Evolutionary conservation across 2,113 vertebrate species (phyloP).

Genomic region (Edolisoma coerulescens): DNA sequence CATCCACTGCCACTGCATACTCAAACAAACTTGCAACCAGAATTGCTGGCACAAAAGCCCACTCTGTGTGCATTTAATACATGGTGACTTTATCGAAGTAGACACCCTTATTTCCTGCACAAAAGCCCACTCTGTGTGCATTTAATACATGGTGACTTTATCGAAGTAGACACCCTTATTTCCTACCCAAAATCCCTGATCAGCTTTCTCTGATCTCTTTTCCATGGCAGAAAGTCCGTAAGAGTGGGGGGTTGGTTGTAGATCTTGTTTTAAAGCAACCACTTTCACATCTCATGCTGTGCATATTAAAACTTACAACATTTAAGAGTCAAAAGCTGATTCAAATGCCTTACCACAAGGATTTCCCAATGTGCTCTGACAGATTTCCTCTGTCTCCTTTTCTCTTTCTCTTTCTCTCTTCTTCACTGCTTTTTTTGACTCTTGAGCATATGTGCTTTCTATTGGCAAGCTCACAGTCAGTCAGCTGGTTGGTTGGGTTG

Average conservation of each 20-base stretch:
- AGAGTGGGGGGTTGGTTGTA: background rate
- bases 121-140: background rate
- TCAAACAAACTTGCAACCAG: background rate
- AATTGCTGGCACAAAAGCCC: background rate
- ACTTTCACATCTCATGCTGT: background rate
- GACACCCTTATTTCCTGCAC: background rate
- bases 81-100: background rate
- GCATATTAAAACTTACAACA: background rate
- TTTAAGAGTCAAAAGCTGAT: background rate
- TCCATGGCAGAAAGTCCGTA: background rate
- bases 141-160: background rate
- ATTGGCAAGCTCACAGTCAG: background rate
- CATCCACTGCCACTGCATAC: fast-evolving
- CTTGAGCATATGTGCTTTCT: background rate
- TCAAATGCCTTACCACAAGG: background rate
- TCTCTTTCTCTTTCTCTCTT: background rate
- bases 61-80: background rate
- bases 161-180: background rate
- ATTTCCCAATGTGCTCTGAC: background rate
- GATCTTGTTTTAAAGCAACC: background rate
- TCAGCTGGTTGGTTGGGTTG: background rate
- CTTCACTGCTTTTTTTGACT: background rate
- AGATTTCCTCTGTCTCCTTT: background rate
- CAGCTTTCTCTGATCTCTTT: background rate
- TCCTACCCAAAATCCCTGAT: background rate